These are phyloP conservation scores for Podabrus alpinus DNA, from an alignment of 2,888 invertebrate genomes.

Conservation along the genomic window DNA sequence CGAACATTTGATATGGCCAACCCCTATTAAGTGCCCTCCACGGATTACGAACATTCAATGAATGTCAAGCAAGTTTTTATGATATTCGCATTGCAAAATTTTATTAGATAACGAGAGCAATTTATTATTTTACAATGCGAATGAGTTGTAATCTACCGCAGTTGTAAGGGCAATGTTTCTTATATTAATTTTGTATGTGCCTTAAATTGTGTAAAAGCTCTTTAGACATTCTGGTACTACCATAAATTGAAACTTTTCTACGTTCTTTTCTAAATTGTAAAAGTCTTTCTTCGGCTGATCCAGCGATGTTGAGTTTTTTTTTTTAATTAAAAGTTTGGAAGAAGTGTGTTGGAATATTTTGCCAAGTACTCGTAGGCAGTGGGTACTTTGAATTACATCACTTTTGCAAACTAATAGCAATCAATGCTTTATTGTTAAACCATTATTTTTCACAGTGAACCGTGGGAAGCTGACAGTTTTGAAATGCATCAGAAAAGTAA, in stretches of 20 bases:
- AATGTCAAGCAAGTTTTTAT: not conserved
- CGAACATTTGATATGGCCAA: not conserved
- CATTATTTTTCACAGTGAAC: not conserved
- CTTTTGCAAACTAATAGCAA: not conserved
- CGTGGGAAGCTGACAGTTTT: not conserved
- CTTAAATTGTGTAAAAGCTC: not conserved
- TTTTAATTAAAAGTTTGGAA: not conserved
- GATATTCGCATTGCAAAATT: not conserved
- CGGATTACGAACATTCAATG: not conserved
- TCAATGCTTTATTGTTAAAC: not conserved
- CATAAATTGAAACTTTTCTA: not conserved
- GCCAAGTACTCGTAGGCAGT: not conserved
- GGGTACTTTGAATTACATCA: not conserved
- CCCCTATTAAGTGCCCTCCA: not conserved
- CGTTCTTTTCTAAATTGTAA: not conserved
- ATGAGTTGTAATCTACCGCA: not conserved
- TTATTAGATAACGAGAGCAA: not conserved
- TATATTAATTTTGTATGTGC: not conserved
- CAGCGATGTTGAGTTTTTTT: not conserved
- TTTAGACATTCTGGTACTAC: not conserved
- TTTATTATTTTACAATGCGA: not conserved
- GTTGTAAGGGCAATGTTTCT: not conserved
- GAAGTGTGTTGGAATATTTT: not conserved
- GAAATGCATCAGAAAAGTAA: not conserved
- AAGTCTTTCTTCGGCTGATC: not conserved